These are phyloP conservation scores for Oikopleura vanhoeffeni DNA, from an alignment of 23 tunicate species.

Conservation along the genomic window DNA sequence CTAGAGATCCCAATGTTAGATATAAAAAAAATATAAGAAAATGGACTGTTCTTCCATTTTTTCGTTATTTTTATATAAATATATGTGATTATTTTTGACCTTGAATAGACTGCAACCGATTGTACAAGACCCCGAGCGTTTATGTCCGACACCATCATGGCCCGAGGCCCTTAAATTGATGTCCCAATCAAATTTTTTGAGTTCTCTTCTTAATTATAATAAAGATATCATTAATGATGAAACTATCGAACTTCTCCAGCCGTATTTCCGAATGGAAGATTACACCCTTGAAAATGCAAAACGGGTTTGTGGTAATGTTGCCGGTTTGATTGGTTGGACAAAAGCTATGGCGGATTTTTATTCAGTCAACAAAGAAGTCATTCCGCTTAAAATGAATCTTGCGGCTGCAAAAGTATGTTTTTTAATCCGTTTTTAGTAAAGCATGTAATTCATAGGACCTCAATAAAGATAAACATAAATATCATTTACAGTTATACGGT, in stretches of 20 bases:
- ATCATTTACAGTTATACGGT: too few relatives aligned
- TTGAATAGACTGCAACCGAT: slow-evolving; percentile 27
- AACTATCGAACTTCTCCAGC: slow-evolving; percentile 67
- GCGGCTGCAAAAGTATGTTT: slow-evolving; percentile 16
- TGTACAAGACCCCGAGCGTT: slow-evolving; percentile 59
- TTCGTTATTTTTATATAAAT: too few relatives aligned
- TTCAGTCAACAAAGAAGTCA: slow-evolving; percentile 76
- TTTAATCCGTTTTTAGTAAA: too few relatives aligned
- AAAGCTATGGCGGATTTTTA: slow-evolving; percentile 86
- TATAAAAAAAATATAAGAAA: too few relatives aligned
- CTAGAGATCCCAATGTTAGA: too few relatives aligned
- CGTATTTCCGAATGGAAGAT: slow-evolving; percentile 57
- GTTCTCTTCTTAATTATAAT: slow-evolving; percentile 37
- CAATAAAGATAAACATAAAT: too few relatives aligned
- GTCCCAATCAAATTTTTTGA: slow-evolving; percentile 65
- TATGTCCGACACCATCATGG: slow-evolving; percentile 75
- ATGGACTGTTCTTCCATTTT: too few relatives aligned
- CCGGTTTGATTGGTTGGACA: slow-evolving; percentile 88
- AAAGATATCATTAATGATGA: slow-evolving; percentile 76
- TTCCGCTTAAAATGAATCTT: slow-evolving; percentile 14
- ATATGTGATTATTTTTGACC: too few relatives aligned
- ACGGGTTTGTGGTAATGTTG: slow-evolving; percentile 83
- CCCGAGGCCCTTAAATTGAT: slow-evolving; percentile 55
- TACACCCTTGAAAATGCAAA: slow-evolving; percentile 55
- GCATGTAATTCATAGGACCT: too few relatives aligned